A percentile compares a stretch with the other conserved stretches of the same genome.
Conservation (phyloP, 2,113 vertebrate species). For the Sphyrna mokarran region DNA sequence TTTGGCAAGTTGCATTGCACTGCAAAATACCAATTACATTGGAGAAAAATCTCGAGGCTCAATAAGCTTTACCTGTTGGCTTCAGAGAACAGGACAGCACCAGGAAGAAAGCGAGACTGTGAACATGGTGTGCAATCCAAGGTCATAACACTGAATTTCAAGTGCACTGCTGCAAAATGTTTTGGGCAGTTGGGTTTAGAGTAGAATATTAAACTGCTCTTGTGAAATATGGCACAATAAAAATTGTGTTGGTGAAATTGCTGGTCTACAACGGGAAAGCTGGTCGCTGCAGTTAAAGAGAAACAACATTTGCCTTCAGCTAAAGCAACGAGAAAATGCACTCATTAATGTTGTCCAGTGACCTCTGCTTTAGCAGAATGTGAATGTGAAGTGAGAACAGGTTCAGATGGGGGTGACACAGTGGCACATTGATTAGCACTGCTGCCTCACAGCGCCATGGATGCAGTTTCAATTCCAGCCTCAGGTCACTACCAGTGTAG, state of each 20-base stretch:
- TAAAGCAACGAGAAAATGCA: background rate
- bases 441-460: no score
- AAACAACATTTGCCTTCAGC: background rate
- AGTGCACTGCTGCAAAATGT: background rate
- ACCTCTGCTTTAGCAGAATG: background rate
- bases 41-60: no score
- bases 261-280: background rate
- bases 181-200: background rate
- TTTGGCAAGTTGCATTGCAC: no score
- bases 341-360: background rate
- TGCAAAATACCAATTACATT: no score
- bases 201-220: background rate
- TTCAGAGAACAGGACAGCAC: no score
- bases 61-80: no score
- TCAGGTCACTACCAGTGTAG: no score
- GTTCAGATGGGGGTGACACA: background rate
- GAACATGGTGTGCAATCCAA: background rate
- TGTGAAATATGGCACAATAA: background rate
- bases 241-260: background rate
- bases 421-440: no score
- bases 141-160: background rate
- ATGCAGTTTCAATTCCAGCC: no score
- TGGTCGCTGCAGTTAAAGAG: background rate
- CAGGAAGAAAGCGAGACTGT: no score
- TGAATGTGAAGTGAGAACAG: background rate